Conservation (phyloP, 2,797 vertebrate genomes). For the Cottoperca gobio region DNA sequence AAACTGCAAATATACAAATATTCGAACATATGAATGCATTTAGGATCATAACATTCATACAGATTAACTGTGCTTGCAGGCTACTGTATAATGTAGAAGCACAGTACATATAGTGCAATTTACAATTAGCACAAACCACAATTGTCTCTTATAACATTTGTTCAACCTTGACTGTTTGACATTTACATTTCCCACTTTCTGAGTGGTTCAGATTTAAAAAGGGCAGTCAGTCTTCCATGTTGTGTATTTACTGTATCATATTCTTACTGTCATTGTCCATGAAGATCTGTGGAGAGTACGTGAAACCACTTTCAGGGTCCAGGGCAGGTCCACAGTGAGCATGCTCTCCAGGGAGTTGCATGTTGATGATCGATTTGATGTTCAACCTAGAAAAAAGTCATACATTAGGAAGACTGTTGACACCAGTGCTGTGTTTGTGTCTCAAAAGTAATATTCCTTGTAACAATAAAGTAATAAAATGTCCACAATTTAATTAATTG, state of each 20-base stretch:
- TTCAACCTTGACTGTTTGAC: neutral
- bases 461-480: neutral
- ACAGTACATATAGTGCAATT: neutral
- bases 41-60: neutral
- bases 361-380: constrained; percentile 87
- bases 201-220: neutral
- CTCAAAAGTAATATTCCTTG: neutral
- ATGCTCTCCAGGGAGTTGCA: constrained; percentile 88
- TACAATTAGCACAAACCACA: neutral
- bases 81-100: neutral
- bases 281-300: constrained; percentile 87
- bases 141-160: neutral
- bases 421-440: neutral
- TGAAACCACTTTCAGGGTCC: constrained; percentile 85
- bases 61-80: neutral
- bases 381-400: constrained; percentile 76
- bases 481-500: neutral
- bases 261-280: constrained; percentile 89
- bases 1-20: constrained; percentile 79
- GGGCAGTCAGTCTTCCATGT: neutral
- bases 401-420: neutral
- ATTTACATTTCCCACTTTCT: neutral
- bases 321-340: constrained; percentile 85
- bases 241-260: neutral
- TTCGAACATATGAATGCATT: neutral